Base-by-base conservation (phyloP, 2,113 vertebrate genomes). In the Silurus asotus region DNA sequence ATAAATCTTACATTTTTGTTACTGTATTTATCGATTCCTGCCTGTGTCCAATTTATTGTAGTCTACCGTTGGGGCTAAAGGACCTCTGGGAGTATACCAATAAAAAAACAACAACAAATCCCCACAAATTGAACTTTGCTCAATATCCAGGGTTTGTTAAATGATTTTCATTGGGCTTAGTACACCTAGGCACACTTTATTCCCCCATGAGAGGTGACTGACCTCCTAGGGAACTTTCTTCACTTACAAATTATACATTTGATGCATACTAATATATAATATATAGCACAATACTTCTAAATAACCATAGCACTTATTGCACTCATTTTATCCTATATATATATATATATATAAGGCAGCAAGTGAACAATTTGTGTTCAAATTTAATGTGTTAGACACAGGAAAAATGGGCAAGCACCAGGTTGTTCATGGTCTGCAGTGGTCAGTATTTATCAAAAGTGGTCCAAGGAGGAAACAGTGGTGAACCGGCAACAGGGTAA, bases 1-100 rank as follows among this genome's bases (percentile, higher is more conserved):
- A 80, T 80, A 80, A 80, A 80, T 80, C 56, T 61, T 79, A 19
- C 13, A 17, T 58, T 62, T 80, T 61, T 80, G 56, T 61, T 80
- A 8, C 56, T 61, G 77, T 61, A 23, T 59, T 80, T 80, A 80
- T 80, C 48, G 77, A 80, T 80, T 80, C 17, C 28, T 45, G 56
- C 56, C 17, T 20, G 17, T 45, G n/a, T 79, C n/a, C 56, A 59
- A 79, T 79, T 79, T 59, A 79, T 59, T 37, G 55, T 49, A 79
- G 76, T 37, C 76, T 78, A 78, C 55, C 76, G 59, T 58, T n/a
- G 76, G 62, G 77, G 17, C 56, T n/a, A 78, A 59, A 59, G 77
- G 53, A 79, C 25, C 56, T 56, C 77, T 79, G 77, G 15, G 77
- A 59, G 15, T 37, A 79, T 45, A 79, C 25, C 28, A 79, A 79